Evolutionary conservation across 1,140 invertebrate species (phyloP).

Genomic region (Listronotus bonariensis): DNA sequence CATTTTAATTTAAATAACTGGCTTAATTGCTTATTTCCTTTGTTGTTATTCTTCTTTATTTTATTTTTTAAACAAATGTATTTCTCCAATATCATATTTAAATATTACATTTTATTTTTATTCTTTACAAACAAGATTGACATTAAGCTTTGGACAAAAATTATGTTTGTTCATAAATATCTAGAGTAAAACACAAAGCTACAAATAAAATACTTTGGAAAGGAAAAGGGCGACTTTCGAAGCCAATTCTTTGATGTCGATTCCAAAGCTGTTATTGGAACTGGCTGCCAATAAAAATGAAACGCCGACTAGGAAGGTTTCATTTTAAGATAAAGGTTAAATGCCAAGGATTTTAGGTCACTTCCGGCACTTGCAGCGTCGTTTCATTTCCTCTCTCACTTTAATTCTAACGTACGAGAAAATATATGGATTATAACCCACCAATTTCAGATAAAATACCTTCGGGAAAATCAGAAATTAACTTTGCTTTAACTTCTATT

Average conservation of each 20-base stretch:
- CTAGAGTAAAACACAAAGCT: neutral
- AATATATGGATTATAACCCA: conserved; percentile 31
- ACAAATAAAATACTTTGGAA: neutral
- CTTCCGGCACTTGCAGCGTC: conserved; percentile 21
- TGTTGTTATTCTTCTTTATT: too few species aligned
- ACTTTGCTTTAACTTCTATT: conserved; percentile 2
- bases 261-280: conserved; percentile 14
- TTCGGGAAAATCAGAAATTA: conserved; percentile 8
- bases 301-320: conserved; percentile 17
- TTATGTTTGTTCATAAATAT: too few species aligned
- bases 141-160: too few species aligned
- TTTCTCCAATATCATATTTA: too few species aligned
- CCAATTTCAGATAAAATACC: conserved; percentile 7
- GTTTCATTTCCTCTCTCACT: conserved; percentile 24
- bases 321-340: conserved; percentile 26
- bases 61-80: too few species aligned
- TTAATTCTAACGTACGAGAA: conserved; percentile 22
- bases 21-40: too few species aligned
- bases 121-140: too few species aligned
- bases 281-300: conserved; percentile 23
- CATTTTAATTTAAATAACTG: too few species aligned
- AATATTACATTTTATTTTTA: too few species aligned
- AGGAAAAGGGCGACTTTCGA: conserved; percentile 8
- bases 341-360: conserved; percentile 16
- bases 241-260: conserved; percentile 9